Evolutionary conservation across 2,113 vertebrate genomes (phyloP), one percentile per base, ranked within the genome.

Genomic region (Manacus vitellinus): DNA sequence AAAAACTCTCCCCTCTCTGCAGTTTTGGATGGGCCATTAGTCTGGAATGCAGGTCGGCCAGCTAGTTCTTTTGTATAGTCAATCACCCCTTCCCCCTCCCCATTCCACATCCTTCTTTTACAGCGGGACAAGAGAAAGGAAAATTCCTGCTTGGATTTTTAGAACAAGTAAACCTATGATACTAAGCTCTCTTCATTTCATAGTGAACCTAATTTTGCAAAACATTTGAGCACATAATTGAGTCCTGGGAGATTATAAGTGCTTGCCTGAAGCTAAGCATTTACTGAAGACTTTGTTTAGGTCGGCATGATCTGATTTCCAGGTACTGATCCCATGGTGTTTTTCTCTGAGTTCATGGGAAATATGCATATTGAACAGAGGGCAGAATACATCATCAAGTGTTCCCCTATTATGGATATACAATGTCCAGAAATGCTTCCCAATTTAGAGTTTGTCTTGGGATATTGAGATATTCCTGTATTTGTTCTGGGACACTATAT

Each of bases 321-420:
- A 88, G 39, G n/a, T 61, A 76, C 6, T 6, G 7, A 66, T 74
- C 25, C 9, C 51, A 47, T 2, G 1, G 10, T 63, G 19, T 7
- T 73, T 70, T 88, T 23, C 31, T 66, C 31, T 54, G 56, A 84
- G 41, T 70, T 83, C 25, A 24, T 2, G 33, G 35, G 46, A 95
- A 80, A 74, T 0, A 0, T 66, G 14, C 9, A 30, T 46, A 25
- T n/a, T 77, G 10, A 33, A 49, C 5, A 77, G 22, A 62, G 22
- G 20, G 43, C 43, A 51, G 31, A 76, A 41, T 20, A 39, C 22
- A 31, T 28, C 19, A 83, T 37, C 6, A 35, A 33, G 39, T 59
- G 3, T n/a, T 83, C 8, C 9, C 3, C 5, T 8, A 39, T 66
- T 61, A 15, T 33, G 18, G 4, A 63, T 27, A 39, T 35, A 19